Evolutionary conservation across 2,888 invertebrate genomes (phyloP).

Genomic region (Odontocerum albicorne): DNA sequence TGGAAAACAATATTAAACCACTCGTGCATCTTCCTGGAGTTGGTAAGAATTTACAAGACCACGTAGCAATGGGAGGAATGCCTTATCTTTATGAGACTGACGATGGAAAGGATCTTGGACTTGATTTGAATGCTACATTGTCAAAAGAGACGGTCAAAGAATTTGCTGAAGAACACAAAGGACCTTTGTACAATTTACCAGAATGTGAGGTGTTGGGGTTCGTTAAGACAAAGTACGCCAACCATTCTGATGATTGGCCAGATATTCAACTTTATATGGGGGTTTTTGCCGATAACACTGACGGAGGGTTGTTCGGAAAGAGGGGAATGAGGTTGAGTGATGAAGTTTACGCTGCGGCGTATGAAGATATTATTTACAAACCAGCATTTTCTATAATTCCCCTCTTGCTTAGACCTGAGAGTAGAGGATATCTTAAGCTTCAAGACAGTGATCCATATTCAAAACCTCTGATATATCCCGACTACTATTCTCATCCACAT

Average conservation of each 20-base stretch:
- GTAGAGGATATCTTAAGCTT: conserved; percentile 69
- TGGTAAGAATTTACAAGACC: conserved; percentile 81
- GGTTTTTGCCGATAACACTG: conserved; percentile 74
- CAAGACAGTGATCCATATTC: conserved; percentile 68
- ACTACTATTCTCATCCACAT: conserved; percentile 74
- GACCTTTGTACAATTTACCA: conserved; percentile 74
- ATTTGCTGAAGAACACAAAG: conserved; percentile 62
- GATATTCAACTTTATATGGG: conserved; percentile 78
- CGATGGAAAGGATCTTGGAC: conserved; percentile 62
- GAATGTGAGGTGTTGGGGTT: conserved; percentile 81
- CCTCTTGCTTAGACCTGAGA: conserved; percentile 71
- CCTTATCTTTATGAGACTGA: conserved; percentile 71
- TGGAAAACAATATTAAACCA: conserved; percentile 61
- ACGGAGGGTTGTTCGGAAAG: conserved; percentile 75
- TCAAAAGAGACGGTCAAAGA: conserved; percentile 58
- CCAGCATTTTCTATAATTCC: conserved; percentile 71
- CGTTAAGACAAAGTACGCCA: conserved; percentile 71
- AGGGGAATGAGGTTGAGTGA: conserved; percentile 67
- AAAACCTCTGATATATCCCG: conserved; percentile 84
- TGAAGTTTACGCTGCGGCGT: conserved; percentile 67
- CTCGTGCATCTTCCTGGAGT: conserved; percentile 70
- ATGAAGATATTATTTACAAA: conserved; percentile 69
- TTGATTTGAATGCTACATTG: conserved; percentile 67
- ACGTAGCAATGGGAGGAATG: conserved; percentile 77
- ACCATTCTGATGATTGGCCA: conserved; percentile 69